These are phyloP conservation scores for Leptodirus hochenwartii DNA, from an alignment of 2,888 invertebrate genomes.

Conservation along the genomic window DNA sequence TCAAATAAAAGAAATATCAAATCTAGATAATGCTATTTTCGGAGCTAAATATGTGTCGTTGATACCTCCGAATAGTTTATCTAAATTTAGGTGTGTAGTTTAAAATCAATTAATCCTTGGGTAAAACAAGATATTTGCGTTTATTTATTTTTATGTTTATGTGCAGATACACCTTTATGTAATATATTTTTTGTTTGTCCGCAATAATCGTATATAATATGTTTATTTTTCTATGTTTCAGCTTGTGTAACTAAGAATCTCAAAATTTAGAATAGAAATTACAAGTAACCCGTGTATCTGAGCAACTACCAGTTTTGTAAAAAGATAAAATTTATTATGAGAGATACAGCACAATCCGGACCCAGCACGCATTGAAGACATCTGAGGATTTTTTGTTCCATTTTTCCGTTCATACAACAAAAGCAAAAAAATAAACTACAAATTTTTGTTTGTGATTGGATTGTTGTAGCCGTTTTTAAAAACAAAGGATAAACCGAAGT, in stretches of 20 bases:
- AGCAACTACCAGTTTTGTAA: conserved; percentile 25
- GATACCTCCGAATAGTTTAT: too few species aligned
- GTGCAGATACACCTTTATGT: too few species aligned
- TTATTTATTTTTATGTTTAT: too few species aligned
- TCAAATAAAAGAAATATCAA: too few species aligned
- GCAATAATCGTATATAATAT: too few species aligned
- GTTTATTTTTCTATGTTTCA: conserved; percentile 30
- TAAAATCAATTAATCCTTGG: too few species aligned
- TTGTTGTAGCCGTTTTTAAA: conserved; percentile 19
- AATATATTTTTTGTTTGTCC: background rate
- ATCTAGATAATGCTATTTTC: too few species aligned
- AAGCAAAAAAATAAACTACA: conserved; percentile 17
- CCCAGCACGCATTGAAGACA: conserved; percentile 82
- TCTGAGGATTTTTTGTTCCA: conserved; percentile 59
- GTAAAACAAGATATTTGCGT: too few species aligned
- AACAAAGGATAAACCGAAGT: conserved; percentile 15
- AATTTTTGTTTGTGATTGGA: conserved; percentile 29
- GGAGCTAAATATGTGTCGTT: too few species aligned
- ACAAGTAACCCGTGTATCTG: conserved; percentile 29
- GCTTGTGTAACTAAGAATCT: conserved; percentile 45
- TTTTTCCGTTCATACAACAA: too few species aligned
- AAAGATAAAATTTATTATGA: conserved; percentile 21
- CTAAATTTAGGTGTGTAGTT: too few species aligned
- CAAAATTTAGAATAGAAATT: conserved; percentile 34
- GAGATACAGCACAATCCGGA: conserved; percentile 43